phyloP scores from a whole-genome alignment of 2,888 invertebrate species.

The Tipula vernalis region DNA sequence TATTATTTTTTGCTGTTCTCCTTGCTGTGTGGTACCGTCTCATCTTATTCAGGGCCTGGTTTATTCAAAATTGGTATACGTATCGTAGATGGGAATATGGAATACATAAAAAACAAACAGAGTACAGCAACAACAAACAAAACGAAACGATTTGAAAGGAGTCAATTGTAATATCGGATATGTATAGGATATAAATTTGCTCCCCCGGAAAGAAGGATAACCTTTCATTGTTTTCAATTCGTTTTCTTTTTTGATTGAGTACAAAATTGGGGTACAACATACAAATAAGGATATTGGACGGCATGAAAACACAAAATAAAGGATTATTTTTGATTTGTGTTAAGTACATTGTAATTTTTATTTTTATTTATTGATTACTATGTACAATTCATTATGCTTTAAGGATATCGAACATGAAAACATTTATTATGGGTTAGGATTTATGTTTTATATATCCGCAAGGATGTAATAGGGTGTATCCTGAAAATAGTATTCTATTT shows the following conservation, averaged over 20 bases:
- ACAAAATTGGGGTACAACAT: background rate
- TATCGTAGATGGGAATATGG: background rate
- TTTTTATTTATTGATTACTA: background rate
- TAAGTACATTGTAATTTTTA: background rate
- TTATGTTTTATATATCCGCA: no score
- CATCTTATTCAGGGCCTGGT: background rate
- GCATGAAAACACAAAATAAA: background rate
- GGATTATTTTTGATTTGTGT: background rate
- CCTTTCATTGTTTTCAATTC: background rate
- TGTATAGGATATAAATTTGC: background rate
- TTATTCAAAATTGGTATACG: background rate
- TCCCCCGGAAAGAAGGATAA: background rate
- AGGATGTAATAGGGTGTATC: no score
- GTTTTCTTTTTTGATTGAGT: background rate
- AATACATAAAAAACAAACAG: background rate
- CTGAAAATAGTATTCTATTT: no score
- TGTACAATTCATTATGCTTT: background rate
- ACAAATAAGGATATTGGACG: background rate
- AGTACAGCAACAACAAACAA: no score
- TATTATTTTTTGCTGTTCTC: background rate
- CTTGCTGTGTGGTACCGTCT: background rate
- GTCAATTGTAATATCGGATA: background rate
- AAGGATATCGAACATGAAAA: background rate
- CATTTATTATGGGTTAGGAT: background rate
- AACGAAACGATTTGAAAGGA: background rate